Evolutionary conservation across 2,113 vertebrate genomes (phyloP).

Genomic region (Hydropotes inermis): DNA sequence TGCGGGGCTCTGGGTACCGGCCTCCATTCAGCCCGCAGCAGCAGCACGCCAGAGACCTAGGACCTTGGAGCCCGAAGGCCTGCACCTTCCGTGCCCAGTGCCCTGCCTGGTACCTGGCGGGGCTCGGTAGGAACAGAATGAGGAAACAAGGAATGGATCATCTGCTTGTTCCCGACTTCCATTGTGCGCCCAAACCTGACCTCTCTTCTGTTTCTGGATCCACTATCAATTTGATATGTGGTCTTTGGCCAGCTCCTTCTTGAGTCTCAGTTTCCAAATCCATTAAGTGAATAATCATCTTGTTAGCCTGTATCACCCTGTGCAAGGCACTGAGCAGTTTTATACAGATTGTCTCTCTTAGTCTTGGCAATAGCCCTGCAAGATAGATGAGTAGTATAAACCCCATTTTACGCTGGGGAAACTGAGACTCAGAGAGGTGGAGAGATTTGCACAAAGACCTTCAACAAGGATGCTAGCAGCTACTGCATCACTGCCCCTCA

Average conservation of each 20-base stretch:
- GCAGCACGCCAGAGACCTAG: not conserved
- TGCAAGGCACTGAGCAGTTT: not conserved
- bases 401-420: not conserved
- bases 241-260: not conserved
- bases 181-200: not conserved
- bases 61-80: not conserved
- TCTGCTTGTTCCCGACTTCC: not conserved
- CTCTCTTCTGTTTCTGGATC: not conserved
- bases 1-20: rapidly evolving
- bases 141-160: not conserved
- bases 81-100: not conserved
- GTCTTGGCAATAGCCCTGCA: not conserved
- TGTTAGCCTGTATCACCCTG: not conserved
- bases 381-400: not conserved
- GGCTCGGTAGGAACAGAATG: not conserved
- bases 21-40: not conserved
- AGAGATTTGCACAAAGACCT: not conserved
- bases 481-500: rapidly evolving
- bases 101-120: not conserved
- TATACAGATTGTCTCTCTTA: not conserved
- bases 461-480: not conserved
- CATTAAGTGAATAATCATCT: not conserved
- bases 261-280: conserved; percentile 16
- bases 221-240: not conserved
- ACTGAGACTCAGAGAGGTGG: not conserved